These are phyloP conservation scores for Drosophila antonietae DNA, from an alignment of 2,888 invertebrate species.

Conservation along the genomic window DNA sequence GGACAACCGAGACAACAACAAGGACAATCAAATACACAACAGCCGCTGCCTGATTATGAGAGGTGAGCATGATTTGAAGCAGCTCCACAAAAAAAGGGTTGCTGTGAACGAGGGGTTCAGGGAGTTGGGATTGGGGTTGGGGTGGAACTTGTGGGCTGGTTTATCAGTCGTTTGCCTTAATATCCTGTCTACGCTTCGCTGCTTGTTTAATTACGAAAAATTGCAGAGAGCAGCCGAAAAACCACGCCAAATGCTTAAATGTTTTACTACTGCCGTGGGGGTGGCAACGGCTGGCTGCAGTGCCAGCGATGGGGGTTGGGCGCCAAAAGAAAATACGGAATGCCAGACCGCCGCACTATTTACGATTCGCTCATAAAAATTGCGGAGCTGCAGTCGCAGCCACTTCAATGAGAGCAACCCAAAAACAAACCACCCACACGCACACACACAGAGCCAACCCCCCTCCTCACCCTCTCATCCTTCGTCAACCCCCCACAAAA, in stretches of 20 bases:
- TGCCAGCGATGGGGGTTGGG: not conserved
- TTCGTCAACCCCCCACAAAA: conserved; percentile 34
- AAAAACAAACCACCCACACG: conserved; percentile 8
- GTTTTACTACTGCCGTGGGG: conserved; percentile 34
- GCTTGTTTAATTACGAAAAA: conserved; percentile 78
- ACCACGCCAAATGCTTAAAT: conserved; percentile 57
- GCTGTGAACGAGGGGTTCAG: not conserved
- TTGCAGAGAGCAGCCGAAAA: conserved; percentile 51
- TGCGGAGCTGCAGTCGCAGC: conserved; percentile 48
- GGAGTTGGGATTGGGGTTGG: not conserved
- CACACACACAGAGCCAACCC: conserved; percentile 1
- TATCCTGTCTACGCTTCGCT: conserved; percentile 76
- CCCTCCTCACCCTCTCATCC: not conserved
- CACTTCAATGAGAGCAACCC: conserved; percentile 51
- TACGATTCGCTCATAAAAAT: conserved; percentile 70
- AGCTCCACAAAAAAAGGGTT: conserved; percentile 30
- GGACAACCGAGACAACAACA: conserved; percentile 55
- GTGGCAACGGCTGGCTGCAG: not conserved
- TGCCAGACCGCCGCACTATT: conserved; percentile 50
- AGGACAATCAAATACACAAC: conserved; percentile 72
- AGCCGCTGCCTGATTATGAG: conserved; percentile 85
- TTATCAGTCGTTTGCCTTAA: conserved; percentile 76
- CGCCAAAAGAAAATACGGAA: conserved; percentile 30
- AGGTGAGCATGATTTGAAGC: conserved; percentile 79
- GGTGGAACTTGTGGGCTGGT: conserved; percentile 31